Percentiles rank a stretch among this genome's conserved stretches.
These are phyloP conservation scores for Oscheius sp. DNA, from an alignment of 2,888 invertebrate genomes.

Conservation along the genomic window DNA sequence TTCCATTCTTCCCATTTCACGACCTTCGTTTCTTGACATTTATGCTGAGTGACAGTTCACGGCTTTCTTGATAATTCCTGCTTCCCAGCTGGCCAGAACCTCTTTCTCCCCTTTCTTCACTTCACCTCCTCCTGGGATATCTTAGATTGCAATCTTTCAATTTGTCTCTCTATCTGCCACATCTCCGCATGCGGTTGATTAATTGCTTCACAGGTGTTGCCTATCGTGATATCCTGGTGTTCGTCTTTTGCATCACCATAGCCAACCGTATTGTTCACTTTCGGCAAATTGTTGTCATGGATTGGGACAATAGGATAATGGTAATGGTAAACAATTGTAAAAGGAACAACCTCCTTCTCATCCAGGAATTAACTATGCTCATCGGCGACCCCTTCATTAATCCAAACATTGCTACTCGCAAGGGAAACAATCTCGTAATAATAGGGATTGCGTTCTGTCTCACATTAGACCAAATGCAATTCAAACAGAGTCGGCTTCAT, in stretches of 20 bases:
- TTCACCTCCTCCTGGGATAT: conserved; percentile 7
- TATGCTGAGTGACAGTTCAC: conserved; percentile 25
- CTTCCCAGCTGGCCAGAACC: background rate
- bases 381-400: conserved; percentile 25
- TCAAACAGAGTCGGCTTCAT: too few species aligned
- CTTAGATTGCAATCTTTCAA: conserved; percentile 26
- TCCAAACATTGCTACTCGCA: background rate
- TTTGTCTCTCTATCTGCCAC: conserved; percentile 27
- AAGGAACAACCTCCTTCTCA: conserved; percentile 14
- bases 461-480: background rate
- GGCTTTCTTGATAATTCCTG: conserved; percentile 31
- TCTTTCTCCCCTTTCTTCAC: background rate
- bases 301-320: background rate
- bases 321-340: conserved; percentile 16
- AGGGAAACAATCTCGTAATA: background rate
- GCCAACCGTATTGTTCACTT: background rate
- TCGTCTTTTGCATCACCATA: background rate
- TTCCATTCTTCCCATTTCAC: background rate
- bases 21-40: conserved; percentile 15
- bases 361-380: conserved; percentile 24
- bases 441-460: background rate
- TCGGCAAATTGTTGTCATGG: background rate
- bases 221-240: conserved; percentile 13
- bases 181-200: conserved; percentile 26
- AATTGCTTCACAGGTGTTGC: conserved; percentile 27